These are phyloP conservation scores for Aphelinus certus DNA, from an alignment of 1,140 invertebrate species.

Conservation along the genomic window DNA sequence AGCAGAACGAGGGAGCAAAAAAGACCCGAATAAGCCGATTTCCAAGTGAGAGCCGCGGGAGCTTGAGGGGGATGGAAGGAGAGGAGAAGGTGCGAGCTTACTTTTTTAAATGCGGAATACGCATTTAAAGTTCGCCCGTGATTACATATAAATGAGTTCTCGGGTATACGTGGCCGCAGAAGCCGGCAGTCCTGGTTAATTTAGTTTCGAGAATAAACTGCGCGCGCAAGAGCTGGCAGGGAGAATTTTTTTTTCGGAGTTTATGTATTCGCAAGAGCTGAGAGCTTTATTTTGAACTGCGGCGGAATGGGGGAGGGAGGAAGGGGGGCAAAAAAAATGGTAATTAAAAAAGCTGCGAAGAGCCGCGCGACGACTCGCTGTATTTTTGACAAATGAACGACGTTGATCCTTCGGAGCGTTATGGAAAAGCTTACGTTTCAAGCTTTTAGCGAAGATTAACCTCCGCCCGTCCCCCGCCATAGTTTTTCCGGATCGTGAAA, in stretches of 20 bases:
- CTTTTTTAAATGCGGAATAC: constrained; percentile 41
- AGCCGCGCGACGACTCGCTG: too few relatives aligned
- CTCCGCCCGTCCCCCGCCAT: too few relatives aligned
- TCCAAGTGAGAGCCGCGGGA: neutral
- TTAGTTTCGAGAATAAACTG: constrained; percentile 35
- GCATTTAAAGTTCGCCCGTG: constrained; percentile 38
- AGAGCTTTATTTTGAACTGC: constrained; percentile 9
- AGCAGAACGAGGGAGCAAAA: constrained; percentile 3
- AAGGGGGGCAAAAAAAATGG: neutral
- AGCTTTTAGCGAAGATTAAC: too few relatives aligned
- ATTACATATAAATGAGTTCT: constrained; percentile 42
- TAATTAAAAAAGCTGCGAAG: constrained; percentile 18
- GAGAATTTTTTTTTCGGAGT: constrained; percentile 26
- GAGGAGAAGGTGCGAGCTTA: constrained; percentile 19
- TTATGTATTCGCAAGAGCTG: constrained; percentile 4
- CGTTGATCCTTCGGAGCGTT: too few relatives aligned
- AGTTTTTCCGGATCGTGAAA: too few relatives aligned
- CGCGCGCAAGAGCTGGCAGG: neutral
- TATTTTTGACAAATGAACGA: too few relatives aligned
- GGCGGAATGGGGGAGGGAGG: too few relatives aligned
- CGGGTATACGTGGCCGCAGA: neutral
- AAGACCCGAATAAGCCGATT: constrained; percentile 31
- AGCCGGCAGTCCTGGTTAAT: constrained; percentile 21
- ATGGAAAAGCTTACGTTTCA: too few relatives aligned
- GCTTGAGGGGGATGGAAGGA: neutral